These are phyloP conservation scores for Heliconius sara DNA, from an alignment of 2,888 invertebrate genomes.

Conservation along the genomic window DNA sequence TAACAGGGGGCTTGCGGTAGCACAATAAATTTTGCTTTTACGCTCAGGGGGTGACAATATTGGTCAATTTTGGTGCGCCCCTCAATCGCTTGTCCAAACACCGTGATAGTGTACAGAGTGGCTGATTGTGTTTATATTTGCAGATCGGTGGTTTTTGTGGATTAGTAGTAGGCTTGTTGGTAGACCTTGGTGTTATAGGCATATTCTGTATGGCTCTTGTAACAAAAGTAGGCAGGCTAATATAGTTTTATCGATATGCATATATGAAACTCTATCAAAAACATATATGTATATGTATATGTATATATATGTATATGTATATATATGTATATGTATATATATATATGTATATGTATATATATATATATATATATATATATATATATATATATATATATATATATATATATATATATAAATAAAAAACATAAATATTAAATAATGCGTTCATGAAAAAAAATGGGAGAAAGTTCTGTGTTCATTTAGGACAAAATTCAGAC, in stretches of 20 bases:
- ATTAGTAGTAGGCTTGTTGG: background rate
- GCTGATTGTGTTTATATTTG: slow-evolving; percentile 28
- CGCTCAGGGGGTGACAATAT: background rate
- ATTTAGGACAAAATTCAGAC: too few relatives aligned
- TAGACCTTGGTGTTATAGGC: background rate
- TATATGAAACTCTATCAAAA: too few relatives aligned
- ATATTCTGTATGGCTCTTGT: background rate
- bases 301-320: too few relatives aligned
- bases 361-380: too few relatives aligned
- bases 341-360: too few relatives aligned
- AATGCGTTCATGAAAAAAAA: too few relatives aligned
- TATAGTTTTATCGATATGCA: background rate
- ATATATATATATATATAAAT: too few relatives aligned
- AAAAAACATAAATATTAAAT: too few relatives aligned
- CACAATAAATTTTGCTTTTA: slow-evolving; percentile 13
- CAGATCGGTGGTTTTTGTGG: background rate
- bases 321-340: too few relatives aligned
- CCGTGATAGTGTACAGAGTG: background rate
- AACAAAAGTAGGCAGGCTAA: background rate
- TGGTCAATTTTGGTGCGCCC: slow-evolving; percentile 22
- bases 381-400: too few relatives aligned
- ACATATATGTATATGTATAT: too few relatives aligned
- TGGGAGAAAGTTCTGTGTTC: too few relatives aligned
- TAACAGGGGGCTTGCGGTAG: background rate
- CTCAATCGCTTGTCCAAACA: slow-evolving; percentile 21